A percentile compares a stretch with the other conserved stretches of the same genome.
Conservation (phyloP, 2,797 vertebrate species). For the Pteropus rufus region DNA sequence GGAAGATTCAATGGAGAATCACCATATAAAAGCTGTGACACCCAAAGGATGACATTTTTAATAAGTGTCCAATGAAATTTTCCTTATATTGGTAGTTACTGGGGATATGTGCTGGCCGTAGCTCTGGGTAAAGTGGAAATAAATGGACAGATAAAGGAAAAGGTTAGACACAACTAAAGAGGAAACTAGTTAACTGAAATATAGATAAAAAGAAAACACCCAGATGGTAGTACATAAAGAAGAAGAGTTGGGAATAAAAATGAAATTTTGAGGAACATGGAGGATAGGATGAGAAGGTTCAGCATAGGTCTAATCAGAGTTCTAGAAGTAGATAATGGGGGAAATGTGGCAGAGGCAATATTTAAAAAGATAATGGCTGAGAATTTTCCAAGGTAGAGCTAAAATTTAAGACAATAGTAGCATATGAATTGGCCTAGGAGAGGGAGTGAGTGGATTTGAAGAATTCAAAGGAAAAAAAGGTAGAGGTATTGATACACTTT, state of each 20-base stretch:
- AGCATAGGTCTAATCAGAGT: background rate
- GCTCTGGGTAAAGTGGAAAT: background rate
- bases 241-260: background rate
- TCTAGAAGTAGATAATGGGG: background rate
- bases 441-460: background rate
- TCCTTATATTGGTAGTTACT: background rate
- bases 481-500: background rate
- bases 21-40: background rate
- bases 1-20: background rate
- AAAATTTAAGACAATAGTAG: background rate
- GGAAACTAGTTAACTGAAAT: background rate
- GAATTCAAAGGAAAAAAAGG: background rate
- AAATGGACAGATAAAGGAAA: background rate
- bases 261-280: background rate
- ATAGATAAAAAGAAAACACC: background rate
- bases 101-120: background rate
- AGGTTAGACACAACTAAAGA: background rate
- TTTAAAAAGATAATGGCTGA: background rate
- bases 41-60: background rate
- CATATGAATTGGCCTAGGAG: background rate
- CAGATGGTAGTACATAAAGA: background rate
- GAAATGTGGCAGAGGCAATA: background rate
- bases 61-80: background rate
- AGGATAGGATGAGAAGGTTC: background rate
- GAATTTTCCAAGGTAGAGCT: background rate